Base-by-base conservation (phyloP, 1,140 invertebrate genomes). In the Hyposmocoma kahamanoa region DNA sequence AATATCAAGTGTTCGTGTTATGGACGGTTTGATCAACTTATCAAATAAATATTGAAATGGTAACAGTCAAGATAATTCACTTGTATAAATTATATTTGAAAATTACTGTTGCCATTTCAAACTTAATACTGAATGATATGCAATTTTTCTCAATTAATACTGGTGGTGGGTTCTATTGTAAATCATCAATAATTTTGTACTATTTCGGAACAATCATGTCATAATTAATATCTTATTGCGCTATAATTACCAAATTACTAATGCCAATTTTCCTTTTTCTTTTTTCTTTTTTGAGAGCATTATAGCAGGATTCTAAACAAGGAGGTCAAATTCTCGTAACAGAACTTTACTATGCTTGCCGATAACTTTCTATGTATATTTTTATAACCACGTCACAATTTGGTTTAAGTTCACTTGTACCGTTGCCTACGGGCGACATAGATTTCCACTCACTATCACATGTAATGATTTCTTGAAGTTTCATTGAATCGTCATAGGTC, bases 401-500 rank as follows among this genome's bases (percentile, higher is more conserved):
- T 53, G 47, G 49, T 46, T 66, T 64, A 62, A 44, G 46, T 72
- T 68, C 67, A 67, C 67, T 67, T 34, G 53, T 20, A 34, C 42
- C 54, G 67, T 70, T 67, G 59, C 63, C 54, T 72, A 66, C n/a
- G n/a, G 59, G 51, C 70, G 57, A 56, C 66, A n/a, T n/a, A n/a
- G 56, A 61, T 84, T 86, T 68, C 85, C 89, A 89, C 88, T 89
- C 89, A 90, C 88, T 87, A 88, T 89, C 88, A 90, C 89, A 89
- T 90, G 89, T 90, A 89, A 89, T 90, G 89, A 89, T 89, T 89
- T 87, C 65, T 86, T 87, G 71, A 66, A 66, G 70, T 54, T 66
- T 73, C 53, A 45, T 54, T 39, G 62, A 56, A 45, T 48, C 71
- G 64, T 62, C 60, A 59, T 61, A 42, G 45, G 42, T 55, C 62